Conservation (phyloP, 2,113 vertebrate species). For the mouse (Mus musculus) region DNA sequence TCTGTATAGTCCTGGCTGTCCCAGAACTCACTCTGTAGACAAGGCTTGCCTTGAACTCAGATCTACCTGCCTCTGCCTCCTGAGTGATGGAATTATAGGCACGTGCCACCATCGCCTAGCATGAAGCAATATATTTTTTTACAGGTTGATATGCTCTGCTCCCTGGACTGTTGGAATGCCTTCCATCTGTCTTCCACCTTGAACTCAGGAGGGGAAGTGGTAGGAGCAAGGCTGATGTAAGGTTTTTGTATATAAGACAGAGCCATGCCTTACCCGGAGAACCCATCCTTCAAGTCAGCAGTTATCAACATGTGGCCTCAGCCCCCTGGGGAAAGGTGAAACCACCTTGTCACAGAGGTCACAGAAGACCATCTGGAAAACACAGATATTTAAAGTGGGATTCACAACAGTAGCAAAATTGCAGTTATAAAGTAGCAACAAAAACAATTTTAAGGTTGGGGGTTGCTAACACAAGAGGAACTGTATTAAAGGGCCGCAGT, state of each 20-base stretch:
- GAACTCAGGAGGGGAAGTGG: not conserved
- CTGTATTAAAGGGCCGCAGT: not conserved
- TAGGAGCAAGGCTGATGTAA: fast-evolving
- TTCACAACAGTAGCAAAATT: not conserved
- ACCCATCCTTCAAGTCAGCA: not conserved
- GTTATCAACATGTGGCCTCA: not conserved
- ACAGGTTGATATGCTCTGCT: not conserved
- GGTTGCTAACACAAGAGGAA: not conserved
- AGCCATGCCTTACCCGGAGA: too few relatives aligned
- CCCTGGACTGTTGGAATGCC: too few relatives aligned
- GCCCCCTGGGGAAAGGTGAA: not conserved
- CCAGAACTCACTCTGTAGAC: not conserved
- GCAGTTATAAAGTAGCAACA: not conserved
- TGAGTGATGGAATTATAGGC: not conserved
- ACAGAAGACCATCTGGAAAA: not conserved
- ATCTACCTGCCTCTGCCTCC: not conserved
- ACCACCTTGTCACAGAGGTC: not conserved
- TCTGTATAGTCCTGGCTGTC: not conserved
- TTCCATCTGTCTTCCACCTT: not conserved
- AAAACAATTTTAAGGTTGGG: not conserved
- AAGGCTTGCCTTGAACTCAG: not conserved
- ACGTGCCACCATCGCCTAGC: not conserved
- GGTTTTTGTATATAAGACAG: not conserved
- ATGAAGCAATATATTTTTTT: not conserved
- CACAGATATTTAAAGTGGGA: not conserved